Conservation (phyloP, 2,113 vertebrate species). For the Pelodiscus sinensis region DNA sequence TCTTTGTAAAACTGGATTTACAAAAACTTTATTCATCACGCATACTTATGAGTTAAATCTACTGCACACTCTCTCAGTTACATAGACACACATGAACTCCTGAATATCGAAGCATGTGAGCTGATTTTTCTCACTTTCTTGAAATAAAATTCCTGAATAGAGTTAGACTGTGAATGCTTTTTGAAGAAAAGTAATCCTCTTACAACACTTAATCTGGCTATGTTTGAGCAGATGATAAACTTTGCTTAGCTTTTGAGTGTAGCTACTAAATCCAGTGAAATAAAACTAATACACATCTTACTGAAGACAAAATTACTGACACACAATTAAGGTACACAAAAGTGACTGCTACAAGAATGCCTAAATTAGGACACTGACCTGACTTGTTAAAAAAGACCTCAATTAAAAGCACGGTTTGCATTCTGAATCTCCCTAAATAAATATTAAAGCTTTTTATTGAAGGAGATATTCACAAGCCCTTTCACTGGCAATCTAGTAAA, state of each 20-base stretch:
- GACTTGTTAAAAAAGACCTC: background rate
- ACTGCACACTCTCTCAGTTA: background rate
- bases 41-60: background rate
- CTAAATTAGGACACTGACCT: background rate
- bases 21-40: background rate
- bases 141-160: background rate
- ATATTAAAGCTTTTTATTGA: conserved; percentile 14
- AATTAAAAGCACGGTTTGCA: background rate
- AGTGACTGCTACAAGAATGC: background rate
- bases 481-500: background rate
- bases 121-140: conserved; percentile 6
- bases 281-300: background rate
- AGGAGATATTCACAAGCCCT: conserved; percentile 8
- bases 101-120: background rate
- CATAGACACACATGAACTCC: background rate
- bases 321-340: background rate
- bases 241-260: background rate
- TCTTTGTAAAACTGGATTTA: background rate
- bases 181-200: conserved; percentile 52
- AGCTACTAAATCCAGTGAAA: conserved; percentile 36
- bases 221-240: conserved; percentile 40
- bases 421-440: background rate
- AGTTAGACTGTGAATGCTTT: conserved; percentile 21
- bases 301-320: background rate
- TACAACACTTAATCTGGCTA: conserved; percentile 37